Evolutionary conservation across 2,888 invertebrate genomes (phyloP).

Genomic region (Pheosia gnoma): DNA sequence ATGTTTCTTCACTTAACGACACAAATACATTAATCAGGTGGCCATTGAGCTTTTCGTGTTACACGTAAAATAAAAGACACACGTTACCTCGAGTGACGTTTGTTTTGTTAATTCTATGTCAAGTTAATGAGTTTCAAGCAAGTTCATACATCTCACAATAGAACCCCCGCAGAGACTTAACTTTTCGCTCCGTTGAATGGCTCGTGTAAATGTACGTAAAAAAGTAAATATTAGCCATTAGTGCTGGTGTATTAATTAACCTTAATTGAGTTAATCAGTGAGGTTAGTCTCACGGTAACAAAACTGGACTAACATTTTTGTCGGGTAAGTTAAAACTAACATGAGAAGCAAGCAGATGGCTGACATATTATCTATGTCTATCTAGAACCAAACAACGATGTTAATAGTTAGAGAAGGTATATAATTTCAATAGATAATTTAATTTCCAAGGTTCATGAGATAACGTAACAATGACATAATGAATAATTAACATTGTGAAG

Average conservation of each 20-base stretch:
- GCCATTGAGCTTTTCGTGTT: constrained; percentile 42
- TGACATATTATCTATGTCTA: not conserved
- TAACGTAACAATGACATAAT: not conserved
- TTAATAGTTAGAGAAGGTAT: not conserved
- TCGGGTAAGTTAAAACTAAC: constrained; percentile 17
- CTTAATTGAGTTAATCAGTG: constrained; percentile 67
- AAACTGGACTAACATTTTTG: constrained; percentile 53
- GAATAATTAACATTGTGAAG: not conserved
- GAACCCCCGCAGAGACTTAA: constrained; percentile 20
- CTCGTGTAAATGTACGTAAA: constrained; percentile 29
- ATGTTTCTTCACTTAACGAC: constrained; percentile 75
- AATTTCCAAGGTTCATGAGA: not conserved
- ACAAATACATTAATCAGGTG: constrained; percentile 68
- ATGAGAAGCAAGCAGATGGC: not conserved
- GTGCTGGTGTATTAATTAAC: constrained; percentile 66
- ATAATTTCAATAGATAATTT: not conserved
- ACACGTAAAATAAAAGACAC: constrained; percentile 11
- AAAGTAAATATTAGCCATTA: constrained; percentile 48
- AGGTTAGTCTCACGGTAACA: constrained; percentile 64
- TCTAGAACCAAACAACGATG: not conserved
- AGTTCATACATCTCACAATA: constrained; percentile 19
- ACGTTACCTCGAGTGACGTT: constrained; percentile 15
- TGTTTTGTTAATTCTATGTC: constrained; percentile 30
- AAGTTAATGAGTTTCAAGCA: constrained; percentile 28
- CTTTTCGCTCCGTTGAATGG: constrained; percentile 26